Base-by-base conservation (phyloP, 2,113 vertebrate species). In the Nipponia nippon region DNA sequence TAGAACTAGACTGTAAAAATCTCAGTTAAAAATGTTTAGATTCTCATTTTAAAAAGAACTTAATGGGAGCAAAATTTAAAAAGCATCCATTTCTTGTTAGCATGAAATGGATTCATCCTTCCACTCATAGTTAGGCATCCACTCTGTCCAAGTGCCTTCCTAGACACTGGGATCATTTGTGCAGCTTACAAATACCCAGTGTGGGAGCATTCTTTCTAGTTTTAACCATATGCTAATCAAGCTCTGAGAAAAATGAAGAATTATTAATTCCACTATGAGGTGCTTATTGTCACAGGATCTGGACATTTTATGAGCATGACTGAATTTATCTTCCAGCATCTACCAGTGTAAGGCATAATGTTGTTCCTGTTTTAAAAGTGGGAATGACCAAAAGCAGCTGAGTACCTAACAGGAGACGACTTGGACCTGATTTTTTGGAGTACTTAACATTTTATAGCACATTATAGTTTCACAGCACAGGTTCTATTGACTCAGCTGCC, bases 401-500 rank as follows among this genome's bases (percentile, higher is more conserved):
- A 67, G 30, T 70, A 44, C 30, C 50, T 89, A 80, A 87, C 9
- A 81, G 27, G 58, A 81, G 63, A 70, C 7, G 18, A 61, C 46
- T 66, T 72, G 69, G 77, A 93, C 50, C 21, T n/a, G 55, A 73
- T 66, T 70, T 94, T 93, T 40, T 70, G 2, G 72, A 91, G 36
- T 70, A 58, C 26, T 62, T 77, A 94, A 87, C 4, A 75, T 94
- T 97, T 94, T 96, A 91, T 53, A 83, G 77, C 40, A 62, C 29
- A 16, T 38, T 95, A 53, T 6, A 91, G 23, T 87, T 94, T 87
- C 83, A 66, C 16, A 69, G 36, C 76, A 73, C 18, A 73, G 38
- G 59, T 87, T 87, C 30, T 96, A 80, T 93, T 96, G 92, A 93
- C 59, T 95, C 92, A 95, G 92, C 93, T 96, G 95, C 81, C 27